Evolutionary conservation across 2,888 invertebrate genomes (phyloP), one percentile per base, ranked within the genome.

Genomic region (Lucinisca nassula): DNA sequence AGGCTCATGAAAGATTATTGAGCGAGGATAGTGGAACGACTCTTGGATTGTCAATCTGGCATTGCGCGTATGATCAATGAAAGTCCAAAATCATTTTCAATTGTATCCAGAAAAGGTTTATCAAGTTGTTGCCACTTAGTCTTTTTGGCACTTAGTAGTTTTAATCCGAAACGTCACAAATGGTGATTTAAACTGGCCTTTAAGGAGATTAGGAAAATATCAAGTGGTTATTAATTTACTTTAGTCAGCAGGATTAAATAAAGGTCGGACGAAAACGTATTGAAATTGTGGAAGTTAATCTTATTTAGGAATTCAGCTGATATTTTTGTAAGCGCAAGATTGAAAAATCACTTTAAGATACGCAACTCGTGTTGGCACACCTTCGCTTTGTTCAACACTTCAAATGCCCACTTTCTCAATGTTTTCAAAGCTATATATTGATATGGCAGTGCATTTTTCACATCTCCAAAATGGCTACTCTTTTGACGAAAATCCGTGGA

Each of bases 121-220:
- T 61, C 61, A 61, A 61, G 27, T 61, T 30, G 27, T 61, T 27
- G 61, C 61, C 30, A 61, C 30, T 30, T 61, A 8, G 8, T 30
- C 8, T 8, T 61, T 61, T 61, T 61, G 61, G 61, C 61, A 61
- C 30, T 30, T 61, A 8, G 8, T 10, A 61, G 61, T 61, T 61
- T 61, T 27, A 61, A 61, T 61, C 61, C 61, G 24, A 24, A 2
- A 6, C 21, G 79, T 70, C 84, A 84, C 75, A 84, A 75, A 84
- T 75, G 30, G 79, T 84, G 84, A 84, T 84, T 84, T 84, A 84
- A 84, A 79, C 67, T 76, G 51, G 45, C 55, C 76, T 58, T n/a
- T 79, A 79, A 37, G 32, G 27, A 80, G 84, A 84, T 84, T 84
- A 84, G 74, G 70, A 76, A 79, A 84, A 79, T 84, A 84, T 79